These are phyloP conservation scores for Pilophorus perplexus DNA, from an alignment of 2,888 invertebrate genomes.

Conservation along the genomic window DNA sequence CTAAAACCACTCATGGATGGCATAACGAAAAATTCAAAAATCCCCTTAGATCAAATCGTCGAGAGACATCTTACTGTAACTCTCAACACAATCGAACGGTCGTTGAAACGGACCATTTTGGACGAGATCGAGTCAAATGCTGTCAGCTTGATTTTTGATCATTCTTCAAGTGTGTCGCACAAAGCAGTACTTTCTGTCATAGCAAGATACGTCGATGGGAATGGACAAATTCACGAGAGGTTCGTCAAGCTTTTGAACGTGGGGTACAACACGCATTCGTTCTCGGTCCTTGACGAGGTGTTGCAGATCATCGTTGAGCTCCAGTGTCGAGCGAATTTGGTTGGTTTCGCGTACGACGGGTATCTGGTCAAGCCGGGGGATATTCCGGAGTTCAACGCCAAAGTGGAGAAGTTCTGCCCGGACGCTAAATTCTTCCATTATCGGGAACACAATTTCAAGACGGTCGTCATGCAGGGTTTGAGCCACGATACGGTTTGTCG, in stretches of 20 bases:
- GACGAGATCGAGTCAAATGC: no score
- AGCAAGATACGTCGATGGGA: neutral
- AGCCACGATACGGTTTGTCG: neutral
- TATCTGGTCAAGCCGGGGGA: neutral
- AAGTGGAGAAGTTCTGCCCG: neutral
- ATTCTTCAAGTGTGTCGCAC: no score
- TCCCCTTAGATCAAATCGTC: no score
- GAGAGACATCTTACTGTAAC: no score
- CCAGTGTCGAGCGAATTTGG: neutral
- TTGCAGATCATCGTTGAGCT: neutral
- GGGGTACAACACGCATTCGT: neutral
- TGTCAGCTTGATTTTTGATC: no score
- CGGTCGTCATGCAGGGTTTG: neutral
- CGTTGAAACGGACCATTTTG: no score
- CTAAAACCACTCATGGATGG: no score
- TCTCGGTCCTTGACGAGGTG: neutral
- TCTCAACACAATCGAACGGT: no score
- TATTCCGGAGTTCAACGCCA: neutral
- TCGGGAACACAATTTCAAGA: neutral
- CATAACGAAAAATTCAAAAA: no score
- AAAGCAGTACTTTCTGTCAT: no score
- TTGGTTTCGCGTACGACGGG: slow-evolving; percentile 15
- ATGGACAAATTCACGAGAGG: neutral
- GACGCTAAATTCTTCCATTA: neutral
- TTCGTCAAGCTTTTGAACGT: neutral